These are phyloP conservation scores for Allygus modestus DNA, from an alignment of 2,888 invertebrate species.

Conservation along the genomic window DNA sequence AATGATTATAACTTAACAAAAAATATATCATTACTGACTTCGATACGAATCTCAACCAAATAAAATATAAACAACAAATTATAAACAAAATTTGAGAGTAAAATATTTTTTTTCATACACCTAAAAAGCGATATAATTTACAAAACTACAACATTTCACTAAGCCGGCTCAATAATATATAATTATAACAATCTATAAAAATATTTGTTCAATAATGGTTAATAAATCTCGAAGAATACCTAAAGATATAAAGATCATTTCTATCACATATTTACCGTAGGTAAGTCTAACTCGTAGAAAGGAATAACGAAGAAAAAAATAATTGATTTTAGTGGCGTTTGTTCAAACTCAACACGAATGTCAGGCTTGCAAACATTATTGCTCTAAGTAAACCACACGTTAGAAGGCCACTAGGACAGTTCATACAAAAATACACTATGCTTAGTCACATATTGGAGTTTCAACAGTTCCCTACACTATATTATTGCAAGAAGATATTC, in stretches of 20 bases:
- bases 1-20: constrained; percentile 56
- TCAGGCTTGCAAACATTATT: constrained; percentile 54
- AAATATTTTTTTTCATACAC: constrained; percentile 55
- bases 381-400: constrained; percentile 48
- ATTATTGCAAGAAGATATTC: constrained; percentile 55
- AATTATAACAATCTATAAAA: constrained; percentile 63
- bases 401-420: constrained; percentile 60
- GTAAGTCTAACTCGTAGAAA: constrained; percentile 55
- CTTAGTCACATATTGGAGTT: constrained; percentile 49
- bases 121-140: constrained; percentile 57
- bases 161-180: constrained; percentile 55
- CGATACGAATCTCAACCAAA: constrained; percentile 29
- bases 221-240: constrained; percentile 53
- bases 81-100: constrained; percentile 58
- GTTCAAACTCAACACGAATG: constrained; percentile 38
- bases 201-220: constrained; percentile 61
- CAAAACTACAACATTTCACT: constrained; percentile 54
- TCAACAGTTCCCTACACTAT: constrained; percentile 16
- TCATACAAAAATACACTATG: constrained; percentile 60
- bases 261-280: constrained; percentile 61
- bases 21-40: constrained; percentile 54
- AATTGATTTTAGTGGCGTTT: constrained; percentile 48
- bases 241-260: constrained; percentile 62
- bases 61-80: constrained; percentile 57
- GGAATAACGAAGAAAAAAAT: constrained; percentile 37